Evolutionary conservation across 2,113 vertebrate species (phyloP).

Genomic region (Salvelinus namaycush): DNA sequence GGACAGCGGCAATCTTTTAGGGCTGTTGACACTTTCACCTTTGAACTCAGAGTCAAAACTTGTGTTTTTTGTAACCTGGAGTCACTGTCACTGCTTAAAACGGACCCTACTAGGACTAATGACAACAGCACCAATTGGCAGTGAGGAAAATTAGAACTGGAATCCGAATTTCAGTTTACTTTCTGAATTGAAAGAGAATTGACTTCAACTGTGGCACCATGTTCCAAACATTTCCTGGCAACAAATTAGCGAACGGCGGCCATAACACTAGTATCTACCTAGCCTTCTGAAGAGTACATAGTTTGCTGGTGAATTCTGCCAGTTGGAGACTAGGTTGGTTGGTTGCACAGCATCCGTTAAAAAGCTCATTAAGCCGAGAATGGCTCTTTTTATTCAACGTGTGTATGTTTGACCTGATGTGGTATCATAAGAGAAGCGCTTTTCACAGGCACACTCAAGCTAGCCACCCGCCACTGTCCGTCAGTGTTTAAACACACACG

Average conservation of each 20-base stretch:
- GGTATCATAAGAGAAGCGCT: slow-evolving; percentile 55
- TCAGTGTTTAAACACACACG: slow-evolving; percentile 64
- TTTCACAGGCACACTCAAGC: slow-evolving; percentile 72
- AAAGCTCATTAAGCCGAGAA: slow-evolving; percentile 18
- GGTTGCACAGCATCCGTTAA: neutral
- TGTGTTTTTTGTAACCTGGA: neutral
- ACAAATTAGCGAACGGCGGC: too few relatives aligned
- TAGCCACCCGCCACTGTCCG: slow-evolving; percentile 59
- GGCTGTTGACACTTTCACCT: slow-evolving; percentile 14
- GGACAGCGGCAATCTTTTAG: neutral
- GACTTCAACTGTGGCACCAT: too few relatives aligned
- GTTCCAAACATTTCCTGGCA: too few relatives aligned
- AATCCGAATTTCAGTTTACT: too few relatives aligned
- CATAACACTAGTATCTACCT: slow-evolving; percentile 1
- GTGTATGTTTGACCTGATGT: slow-evolving; percentile 47
- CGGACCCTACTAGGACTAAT: neutral
- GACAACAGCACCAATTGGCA: too few relatives aligned
- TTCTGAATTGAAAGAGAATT: too few relatives aligned
- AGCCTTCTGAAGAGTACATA: neutral
- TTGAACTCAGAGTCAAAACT: slow-evolving; percentile 27
- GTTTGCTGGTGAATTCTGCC: neutral
- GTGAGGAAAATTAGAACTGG: too few relatives aligned
- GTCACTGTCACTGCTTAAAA: neutral
- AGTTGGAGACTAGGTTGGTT: neutral
- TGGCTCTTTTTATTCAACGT: slow-evolving; percentile 1